Evolutionary conservation across 2,888 invertebrate species (phyloP).

Genomic region (Meloe dianella): DNA sequence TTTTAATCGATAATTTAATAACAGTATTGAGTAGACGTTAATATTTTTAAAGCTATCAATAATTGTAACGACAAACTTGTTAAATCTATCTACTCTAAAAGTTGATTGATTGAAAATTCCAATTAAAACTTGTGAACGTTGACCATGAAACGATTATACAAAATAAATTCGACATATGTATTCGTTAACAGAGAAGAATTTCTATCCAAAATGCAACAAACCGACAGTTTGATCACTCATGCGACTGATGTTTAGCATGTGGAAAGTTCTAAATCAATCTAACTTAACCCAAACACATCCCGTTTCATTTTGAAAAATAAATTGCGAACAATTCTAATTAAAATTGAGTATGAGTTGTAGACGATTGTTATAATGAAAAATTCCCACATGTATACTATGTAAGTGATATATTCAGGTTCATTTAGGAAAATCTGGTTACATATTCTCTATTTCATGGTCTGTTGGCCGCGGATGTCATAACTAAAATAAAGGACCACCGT

Average conservation of each 20-base stretch:
- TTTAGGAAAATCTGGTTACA: conserved; percentile 43
- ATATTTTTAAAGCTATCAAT: no score
- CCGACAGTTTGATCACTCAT: conserved; percentile 14
- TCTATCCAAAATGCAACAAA: conserved; percentile 21
- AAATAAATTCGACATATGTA: conserved; percentile 48
- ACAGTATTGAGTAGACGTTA: no score
- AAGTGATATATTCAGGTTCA: conserved; percentile 41
- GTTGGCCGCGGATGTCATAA: conserved; percentile 42
- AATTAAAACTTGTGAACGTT: conserved; percentile 47
- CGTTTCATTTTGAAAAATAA: neutral
- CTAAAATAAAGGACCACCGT: conserved; percentile 42
- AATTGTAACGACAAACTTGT: neutral
- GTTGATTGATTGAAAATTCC: conserved; percentile 16
- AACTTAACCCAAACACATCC: neutral
- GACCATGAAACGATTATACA: conserved; percentile 46
- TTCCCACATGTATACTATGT: neutral
- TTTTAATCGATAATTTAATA: neutral
- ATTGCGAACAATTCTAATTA: neutral
- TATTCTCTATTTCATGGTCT: conserved; percentile 44
- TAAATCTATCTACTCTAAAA: neutral
- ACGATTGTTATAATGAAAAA: neutral
- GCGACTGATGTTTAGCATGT: neutral
- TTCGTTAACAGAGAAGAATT: conserved; percentile 30
- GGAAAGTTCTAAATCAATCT: neutral
- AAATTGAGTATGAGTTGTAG: neutral